Evolutionary conservation across 2,888 invertebrate species (phyloP), one percentile per base, ranked within the genome.

Genomic region (Troilus luridus): DNA sequence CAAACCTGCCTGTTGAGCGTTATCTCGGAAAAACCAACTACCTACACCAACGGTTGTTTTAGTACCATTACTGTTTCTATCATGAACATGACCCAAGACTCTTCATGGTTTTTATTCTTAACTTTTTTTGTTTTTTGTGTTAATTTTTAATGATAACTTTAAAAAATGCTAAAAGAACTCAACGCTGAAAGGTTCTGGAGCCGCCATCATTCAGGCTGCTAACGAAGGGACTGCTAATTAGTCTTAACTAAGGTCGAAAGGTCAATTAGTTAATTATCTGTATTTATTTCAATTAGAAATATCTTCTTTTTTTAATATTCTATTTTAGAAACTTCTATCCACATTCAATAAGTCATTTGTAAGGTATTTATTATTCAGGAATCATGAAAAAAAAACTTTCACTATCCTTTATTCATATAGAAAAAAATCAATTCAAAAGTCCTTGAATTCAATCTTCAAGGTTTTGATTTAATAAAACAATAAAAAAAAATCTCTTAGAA

Each of bases 261-360:
- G 85, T 85, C 81, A 81, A 81, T 81, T 81, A 17, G 8, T 81
- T 85, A 85, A 85, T 85, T 85, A n/a, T 58, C 12, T 11, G 10
- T 58, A 85, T 54, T n/a, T 56, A 27, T 56, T 85, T 85, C 56
- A 85, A 85, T 85, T 56, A n/a, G n/a, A 17, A 9, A 7, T 17
- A 0, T 77, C 72, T 41, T 77, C 41, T 41, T 17, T 9, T 64
- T n/a, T 64, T 24, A 62, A 62, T 62, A 62, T 64, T 24, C n/a
- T 64, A 9, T 64, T 64, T 64, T 64, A 64, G 64, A n/a, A 24
- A 64, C n/a, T 10, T 64, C 1, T 11, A 3, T 64, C 9, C 3
- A 5, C 24, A 21, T 6, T 21, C 62, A 62, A 21, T 62, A 21
- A 62, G 7, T 5, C n/a, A 60, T 9, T n/a, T 64, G 2, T n/a